Conservation (phyloP, 2,797 vertebrate genomes). For the Xenentodon cancila region DNA sequence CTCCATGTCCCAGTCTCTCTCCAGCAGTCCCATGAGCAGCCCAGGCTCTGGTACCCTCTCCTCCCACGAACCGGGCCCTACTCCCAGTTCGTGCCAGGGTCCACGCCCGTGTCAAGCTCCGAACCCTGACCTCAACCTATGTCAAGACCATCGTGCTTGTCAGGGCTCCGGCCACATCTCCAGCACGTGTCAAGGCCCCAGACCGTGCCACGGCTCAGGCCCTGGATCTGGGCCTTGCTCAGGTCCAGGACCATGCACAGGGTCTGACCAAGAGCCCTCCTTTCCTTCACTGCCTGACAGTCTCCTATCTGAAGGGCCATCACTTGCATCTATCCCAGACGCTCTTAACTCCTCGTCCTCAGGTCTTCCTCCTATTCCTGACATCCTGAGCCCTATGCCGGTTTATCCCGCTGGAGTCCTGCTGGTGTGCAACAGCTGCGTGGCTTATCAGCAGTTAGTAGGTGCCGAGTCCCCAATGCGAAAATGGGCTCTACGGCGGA, state of each 20-base stretch:
- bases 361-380: slow-evolving; percentile 79
- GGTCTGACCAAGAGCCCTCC: slow-evolving; percentile 69
- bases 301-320: slow-evolving; percentile 78
- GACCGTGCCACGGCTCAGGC: slow-evolving; percentile 43
- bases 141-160: slow-evolving; percentile 58
- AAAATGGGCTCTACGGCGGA: slow-evolving; percentile 91
- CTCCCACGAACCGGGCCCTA: slow-evolving; percentile 63
- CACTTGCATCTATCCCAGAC: slow-evolving; percentile 79
- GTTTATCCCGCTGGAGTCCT: slow-evolving; percentile 94
- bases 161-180: slow-evolving; percentile 60
- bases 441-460: slow-evolving; percentile 92
- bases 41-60: slow-evolving; percentile 53
- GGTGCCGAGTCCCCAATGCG: slow-evolving; percentile 87
- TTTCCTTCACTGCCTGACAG: slow-evolving; percentile 77
- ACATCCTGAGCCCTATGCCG: slow-evolving; percentile 81
- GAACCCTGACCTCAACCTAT: slow-evolving; percentile 49
- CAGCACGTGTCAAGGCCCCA: slow-evolving; percentile 58
- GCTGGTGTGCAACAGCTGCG: slow-evolving; percentile 96
- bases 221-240: slow-evolving; percentile 39
- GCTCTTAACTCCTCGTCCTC: slow-evolving; percentile 76
- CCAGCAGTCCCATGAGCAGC: slow-evolving; percentile 78
- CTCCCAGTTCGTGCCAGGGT: slow-evolving; percentile 62
- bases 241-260: slow-evolving; percentile 46
- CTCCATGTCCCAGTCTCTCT: slow-evolving; percentile 75
- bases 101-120: slow-evolving; percentile 52